Base-by-base conservation (phyloP, 2,888 invertebrate species). In the Malthinus seriepunctatus region DNA sequence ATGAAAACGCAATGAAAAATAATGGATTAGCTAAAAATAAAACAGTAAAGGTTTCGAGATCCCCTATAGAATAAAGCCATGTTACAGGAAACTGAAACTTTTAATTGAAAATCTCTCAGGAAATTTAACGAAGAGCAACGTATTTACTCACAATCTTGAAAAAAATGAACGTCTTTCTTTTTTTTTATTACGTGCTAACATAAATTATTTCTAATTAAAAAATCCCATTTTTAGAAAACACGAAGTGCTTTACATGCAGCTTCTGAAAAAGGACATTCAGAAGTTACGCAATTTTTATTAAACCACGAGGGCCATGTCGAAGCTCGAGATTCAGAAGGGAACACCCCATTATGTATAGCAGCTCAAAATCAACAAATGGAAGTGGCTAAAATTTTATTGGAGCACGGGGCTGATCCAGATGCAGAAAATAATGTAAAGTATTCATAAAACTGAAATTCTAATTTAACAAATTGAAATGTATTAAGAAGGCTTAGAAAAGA, bases 281-380 rank as follows among this genome's bases (percentile, higher is more conserved):
- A 83, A 32, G 84, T 87, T 1, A 84, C 85, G 54, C 81, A 84
- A 49, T 80, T 84, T 66, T 79, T 86, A 12, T 72, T 86, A 52
- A 76, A 77, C 11, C 78, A 81, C 59, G 86, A 86, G 8, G 88
- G 88, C 1, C 83, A 87, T 57, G 83, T 87, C 67, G 88, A 90
- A 70, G 86, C 86, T 32, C 82, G 84, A 60, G 91, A 91, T 73
- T 82, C 83, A 67, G 86, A 86, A 10, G 91, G 90, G 9, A 87
- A 83, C 67, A 88, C 89, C 4, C 88, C 91, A 0, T 81, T 93
- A 31, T 91, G 92, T 72, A 82, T 89, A 49, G 90, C 91, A 0
- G 87, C 90, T 0, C 88, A 89, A 66, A 87, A 88, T 70, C 86
- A 90, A 64, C 88, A 90, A 71, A 86, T 89, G 0, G 86, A 85